Percentiles rank a stretch among this genome's conserved stretches.
phyloP scores from a whole-genome alignment of 2,113 vertebrate species.

The Cyrtonyx montezumae region DNA sequence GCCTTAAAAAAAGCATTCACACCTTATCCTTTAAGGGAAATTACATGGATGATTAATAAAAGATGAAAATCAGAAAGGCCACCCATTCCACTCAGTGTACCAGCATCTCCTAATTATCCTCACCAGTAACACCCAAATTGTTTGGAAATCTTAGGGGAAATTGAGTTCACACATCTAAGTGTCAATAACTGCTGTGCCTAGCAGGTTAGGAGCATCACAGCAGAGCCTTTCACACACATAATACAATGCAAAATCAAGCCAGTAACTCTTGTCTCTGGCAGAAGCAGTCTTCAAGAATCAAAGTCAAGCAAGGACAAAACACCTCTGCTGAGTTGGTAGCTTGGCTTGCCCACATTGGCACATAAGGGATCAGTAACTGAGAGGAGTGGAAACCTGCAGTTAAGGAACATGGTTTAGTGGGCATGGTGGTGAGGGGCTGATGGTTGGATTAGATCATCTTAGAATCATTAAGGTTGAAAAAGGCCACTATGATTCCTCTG shows the following conservation, averaged over 20 bases:
- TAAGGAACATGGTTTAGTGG: too few species aligned
- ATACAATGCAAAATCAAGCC: neutral
- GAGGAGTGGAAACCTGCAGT: neutral
- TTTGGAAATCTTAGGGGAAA: neutral
- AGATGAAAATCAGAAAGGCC: neutral
- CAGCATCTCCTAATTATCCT: neutral
- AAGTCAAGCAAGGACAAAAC: neutral
- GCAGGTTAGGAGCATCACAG: neutral
- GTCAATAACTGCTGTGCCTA: neutral
- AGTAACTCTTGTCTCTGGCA: neutral
- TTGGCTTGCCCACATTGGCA: neutral
- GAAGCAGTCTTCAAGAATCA: neutral
- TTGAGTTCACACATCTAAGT: neutral
- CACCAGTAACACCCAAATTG: neutral
- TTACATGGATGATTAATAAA: conserved; percentile 21
- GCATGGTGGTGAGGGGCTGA: too few species aligned
- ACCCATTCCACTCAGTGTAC: neutral
- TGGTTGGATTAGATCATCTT: too few species aligned
- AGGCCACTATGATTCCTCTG: too few species aligned
- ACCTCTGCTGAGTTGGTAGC: neutral
- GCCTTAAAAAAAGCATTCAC: neutral
- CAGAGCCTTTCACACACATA: neutral
- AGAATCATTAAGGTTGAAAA: too few species aligned
- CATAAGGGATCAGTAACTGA: neutral
- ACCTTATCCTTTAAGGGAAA: neutral